phyloP scores from a whole-genome alignment of 2,113 vertebrate species.

The Scopus umbretta region DNA sequence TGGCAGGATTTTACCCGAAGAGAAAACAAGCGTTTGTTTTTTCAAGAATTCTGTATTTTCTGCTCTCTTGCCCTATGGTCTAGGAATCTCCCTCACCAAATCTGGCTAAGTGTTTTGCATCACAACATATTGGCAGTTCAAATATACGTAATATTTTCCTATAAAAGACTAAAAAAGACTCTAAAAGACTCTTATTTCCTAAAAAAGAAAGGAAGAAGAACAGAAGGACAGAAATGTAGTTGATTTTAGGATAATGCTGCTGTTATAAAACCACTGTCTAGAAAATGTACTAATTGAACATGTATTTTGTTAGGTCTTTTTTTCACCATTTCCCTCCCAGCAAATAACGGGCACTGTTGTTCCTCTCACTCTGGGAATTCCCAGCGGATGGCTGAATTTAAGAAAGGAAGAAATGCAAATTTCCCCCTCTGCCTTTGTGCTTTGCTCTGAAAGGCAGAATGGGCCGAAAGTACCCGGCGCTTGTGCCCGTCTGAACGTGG shows the following conservation, averaged over 20 bases:
- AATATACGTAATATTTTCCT: not conserved
- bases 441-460: not conserved
- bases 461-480: not conserved
- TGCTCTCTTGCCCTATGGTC: not conserved
- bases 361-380: not conserved
- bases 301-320: not conserved
- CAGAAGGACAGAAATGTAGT: not conserved
- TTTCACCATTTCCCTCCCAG: not conserved
- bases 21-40: not conserved
- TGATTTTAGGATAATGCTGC: not conserved
- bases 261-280: not conserved
- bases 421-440: not conserved
- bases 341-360: not conserved
- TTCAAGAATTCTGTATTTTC: not conserved
- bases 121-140: not conserved
- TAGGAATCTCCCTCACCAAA: not conserved
- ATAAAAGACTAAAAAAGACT: not conserved
- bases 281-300: not conserved
- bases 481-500: not conserved
- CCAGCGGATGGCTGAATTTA: not conserved
- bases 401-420: conserved; percentile 27
- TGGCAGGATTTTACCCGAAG: not conserved
- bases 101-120: not conserved
- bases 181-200: not conserved
- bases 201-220: not conserved